Conservation (phyloP, 2,113 vertebrate species). For the Pteronura brasiliensis region DNA sequence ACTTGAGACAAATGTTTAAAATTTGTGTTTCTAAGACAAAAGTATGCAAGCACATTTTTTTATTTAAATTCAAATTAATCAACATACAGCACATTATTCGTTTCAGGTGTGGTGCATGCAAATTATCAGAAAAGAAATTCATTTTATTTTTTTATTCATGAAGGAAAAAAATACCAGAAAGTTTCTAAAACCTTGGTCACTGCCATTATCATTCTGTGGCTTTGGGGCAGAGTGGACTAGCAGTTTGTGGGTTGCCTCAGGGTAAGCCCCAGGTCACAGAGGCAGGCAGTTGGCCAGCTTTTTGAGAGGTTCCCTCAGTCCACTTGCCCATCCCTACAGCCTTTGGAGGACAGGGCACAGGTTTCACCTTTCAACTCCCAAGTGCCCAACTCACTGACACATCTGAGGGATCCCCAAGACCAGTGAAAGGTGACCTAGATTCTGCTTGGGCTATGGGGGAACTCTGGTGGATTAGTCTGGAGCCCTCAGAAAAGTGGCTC, state of each 20-base stretch:
- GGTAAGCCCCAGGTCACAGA: background rate
- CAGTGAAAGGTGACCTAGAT: background rate
- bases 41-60: background rate
- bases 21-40: conserved; percentile 2
- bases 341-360: background rate
- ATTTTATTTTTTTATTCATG: conserved; percentile 57
- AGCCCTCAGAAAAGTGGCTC: background rate
- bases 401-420: background rate
- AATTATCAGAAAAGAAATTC: conserved; percentile 29
- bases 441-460: background rate
- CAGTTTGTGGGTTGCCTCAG: background rate
- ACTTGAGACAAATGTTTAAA: conserved; percentile 50
- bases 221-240: background rate
- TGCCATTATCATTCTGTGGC: background rate
- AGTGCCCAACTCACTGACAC: background rate
- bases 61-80: too few species aligned
- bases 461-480: background rate
- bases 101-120: background rate
- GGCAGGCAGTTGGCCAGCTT: background rate
- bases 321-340: background rate
- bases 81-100: too few species aligned
- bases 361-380: background rate
- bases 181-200: conserved; percentile 52
- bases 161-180: conserved; percentile 47
- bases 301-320: background rate